A percentile compares a stretch with the other conserved stretches of the same genome.
These are phyloP conservation scores for Nesidiocoris tenuis DNA, from an alignment of 2,888 invertebrate genomes.

Conservation along the genomic window DNA sequence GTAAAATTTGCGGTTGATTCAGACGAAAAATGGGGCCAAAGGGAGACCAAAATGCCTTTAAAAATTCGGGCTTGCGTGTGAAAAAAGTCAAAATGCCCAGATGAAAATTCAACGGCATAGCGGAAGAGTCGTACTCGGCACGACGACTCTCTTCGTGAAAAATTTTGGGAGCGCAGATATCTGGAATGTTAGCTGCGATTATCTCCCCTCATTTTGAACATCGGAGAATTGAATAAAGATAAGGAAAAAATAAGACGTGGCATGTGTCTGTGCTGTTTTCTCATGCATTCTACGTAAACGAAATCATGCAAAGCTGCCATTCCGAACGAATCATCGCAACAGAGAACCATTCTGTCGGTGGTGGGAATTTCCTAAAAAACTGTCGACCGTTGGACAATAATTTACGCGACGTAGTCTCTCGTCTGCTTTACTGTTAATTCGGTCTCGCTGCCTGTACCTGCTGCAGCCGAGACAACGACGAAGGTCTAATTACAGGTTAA, in stretches of 20 bases:
- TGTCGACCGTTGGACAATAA: too few species aligned
- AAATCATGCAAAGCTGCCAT: not conserved
- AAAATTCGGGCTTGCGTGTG: too few species aligned
- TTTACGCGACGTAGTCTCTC: too few species aligned
- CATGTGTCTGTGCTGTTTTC: not conserved
- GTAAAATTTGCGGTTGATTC: not conserved
- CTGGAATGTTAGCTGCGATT: too few species aligned
- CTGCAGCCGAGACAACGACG: not conserved
- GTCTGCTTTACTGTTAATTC: not conserved
- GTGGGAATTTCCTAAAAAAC: not conserved
- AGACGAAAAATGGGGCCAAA: slow-evolving; percentile 23
- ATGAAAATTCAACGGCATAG: too few species aligned
- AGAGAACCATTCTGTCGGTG: slow-evolving; percentile 1
- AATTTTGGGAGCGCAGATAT: too few species aligned
- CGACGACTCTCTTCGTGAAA: too few species aligned
- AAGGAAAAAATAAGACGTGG: not conserved
- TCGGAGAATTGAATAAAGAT: too few species aligned
- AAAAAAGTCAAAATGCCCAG: too few species aligned
- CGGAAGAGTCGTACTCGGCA: too few species aligned
- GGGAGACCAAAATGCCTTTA: slow-evolving; percentile 1
- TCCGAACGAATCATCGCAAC: slow-evolving; percentile 3
- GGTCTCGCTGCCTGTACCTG: not conserved
- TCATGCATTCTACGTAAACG: not conserved
- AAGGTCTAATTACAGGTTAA: not conserved
- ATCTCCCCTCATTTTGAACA: too few species aligned